phyloP scores from a whole-genome alignment of 2,888 invertebrate species.

The Ophion obscuratus region DNA sequence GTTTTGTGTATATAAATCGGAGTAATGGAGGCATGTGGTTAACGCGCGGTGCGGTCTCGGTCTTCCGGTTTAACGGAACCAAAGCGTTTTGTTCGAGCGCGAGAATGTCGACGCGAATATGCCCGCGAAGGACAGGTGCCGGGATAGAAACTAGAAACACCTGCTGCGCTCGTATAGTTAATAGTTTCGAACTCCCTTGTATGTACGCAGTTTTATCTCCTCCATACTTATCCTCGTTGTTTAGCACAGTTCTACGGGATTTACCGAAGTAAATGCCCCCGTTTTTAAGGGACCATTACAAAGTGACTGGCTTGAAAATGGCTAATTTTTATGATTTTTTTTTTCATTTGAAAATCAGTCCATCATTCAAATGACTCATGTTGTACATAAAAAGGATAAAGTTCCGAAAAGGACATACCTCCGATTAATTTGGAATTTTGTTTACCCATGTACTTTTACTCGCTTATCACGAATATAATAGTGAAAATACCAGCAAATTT shows the following conservation, averaged over 20 bases:
- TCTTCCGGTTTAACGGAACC: slow-evolving; percentile 67
- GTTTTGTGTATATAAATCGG: not conserved
- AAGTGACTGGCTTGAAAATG: no score
- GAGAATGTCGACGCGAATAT: slow-evolving; percentile 48
- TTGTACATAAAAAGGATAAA: no score
- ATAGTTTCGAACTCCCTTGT: slow-evolving; percentile 47
- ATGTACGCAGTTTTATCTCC: slow-evolving; percentile 33
- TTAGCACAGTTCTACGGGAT: not conserved
- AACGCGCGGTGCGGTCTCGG: slow-evolving; percentile 49
- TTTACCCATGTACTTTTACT: no score
- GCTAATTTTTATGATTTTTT: no score
- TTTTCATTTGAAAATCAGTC: no score
- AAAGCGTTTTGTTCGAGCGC: slow-evolving; percentile 25
- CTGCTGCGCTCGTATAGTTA: slow-evolving; percentile 45
- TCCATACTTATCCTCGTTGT: not conserved
- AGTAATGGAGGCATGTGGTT: slow-evolving; percentile 44
- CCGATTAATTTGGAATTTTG: no score
- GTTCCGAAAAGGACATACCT: no score
- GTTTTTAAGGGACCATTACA: no score
- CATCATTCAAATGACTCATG: no score
- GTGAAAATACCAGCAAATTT: no score
- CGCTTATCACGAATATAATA: no score
- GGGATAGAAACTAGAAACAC: slow-evolving; percentile 62
- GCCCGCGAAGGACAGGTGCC: slow-evolving; percentile 62
- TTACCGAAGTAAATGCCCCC: no score